A percentile compares a stretch with the other conserved stretches of the same genome.
Conservation (phyloP, 2,797 vertebrate genomes). For the Sebastes baramenuke region DNA sequence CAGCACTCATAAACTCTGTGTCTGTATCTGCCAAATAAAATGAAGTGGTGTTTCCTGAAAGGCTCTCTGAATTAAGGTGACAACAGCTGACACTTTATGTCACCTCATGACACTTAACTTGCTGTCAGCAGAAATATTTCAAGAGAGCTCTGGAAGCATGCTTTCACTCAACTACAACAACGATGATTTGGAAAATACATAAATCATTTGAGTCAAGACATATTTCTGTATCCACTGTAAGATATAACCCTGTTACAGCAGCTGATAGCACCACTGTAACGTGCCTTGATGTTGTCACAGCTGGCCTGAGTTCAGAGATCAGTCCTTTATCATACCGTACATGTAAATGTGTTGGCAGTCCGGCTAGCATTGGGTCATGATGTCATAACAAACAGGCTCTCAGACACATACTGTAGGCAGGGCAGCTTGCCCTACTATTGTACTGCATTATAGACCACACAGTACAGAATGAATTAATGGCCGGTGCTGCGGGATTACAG, state of each 20-base stretch:
- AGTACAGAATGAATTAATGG: not conserved
- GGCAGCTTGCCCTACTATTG: not conserved
- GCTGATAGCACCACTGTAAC: not conserved
- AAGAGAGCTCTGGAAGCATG: not conserved
- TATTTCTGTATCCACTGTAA: not conserved
- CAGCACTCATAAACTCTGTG: not conserved
- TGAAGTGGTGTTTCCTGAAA: not conserved
- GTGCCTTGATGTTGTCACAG: not conserved
- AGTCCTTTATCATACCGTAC: not conserved
- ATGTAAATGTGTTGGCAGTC: slow-evolving; percentile 17
- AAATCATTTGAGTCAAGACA: not conserved
- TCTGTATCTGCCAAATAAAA: not conserved
- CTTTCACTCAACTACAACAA: not conserved
- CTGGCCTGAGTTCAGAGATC: slow-evolving; percentile 23
- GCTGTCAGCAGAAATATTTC: not conserved
- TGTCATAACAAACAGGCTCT: not conserved
- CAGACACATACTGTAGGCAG: not conserved
- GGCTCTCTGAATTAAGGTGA: not conserved
- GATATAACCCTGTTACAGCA: not conserved
- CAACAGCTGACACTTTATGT: not conserved
- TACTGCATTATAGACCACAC: not conserved
- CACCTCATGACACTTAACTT: not conserved
- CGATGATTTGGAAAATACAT: no score
- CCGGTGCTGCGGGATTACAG: not conserved
- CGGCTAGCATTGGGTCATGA: not conserved